A percentile compares a stretch with the other conserved stretches of the same genome.
These are phyloP conservation scores for Apeltes quadracus DNA, from an alignment of 2,113 vertebrate species.

Conservation along the genomic window DNA sequence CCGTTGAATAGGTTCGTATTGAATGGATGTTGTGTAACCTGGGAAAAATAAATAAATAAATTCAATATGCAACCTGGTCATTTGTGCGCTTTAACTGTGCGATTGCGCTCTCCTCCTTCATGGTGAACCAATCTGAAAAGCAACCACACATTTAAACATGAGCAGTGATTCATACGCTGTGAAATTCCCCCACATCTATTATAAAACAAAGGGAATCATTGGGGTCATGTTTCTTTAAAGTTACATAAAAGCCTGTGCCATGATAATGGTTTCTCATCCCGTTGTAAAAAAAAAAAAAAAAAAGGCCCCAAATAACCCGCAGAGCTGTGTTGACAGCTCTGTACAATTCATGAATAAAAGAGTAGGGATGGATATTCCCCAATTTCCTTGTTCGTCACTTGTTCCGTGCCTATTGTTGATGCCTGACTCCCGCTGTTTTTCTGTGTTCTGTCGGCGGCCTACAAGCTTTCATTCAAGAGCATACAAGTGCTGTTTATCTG, in stretches of 20 bases:
- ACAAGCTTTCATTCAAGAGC: conserved; percentile 21
- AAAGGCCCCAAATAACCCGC: neutral
- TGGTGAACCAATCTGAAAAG: too few relatives aligned
- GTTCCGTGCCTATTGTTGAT: conserved; percentile 39
- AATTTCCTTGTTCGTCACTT: conserved; percentile 36
- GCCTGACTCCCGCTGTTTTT: conserved; percentile 43
- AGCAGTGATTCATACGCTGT: conserved; percentile 29
- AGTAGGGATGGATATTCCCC: conserved; percentile 27
- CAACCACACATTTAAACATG: conserved; percentile 11
- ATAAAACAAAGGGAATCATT: conserved; percentile 31
- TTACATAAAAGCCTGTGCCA: conserved; percentile 20
- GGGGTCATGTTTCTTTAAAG: conserved; percentile 31
- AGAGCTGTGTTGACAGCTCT: conserved; percentile 36
- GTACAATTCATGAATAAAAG: conserved; percentile 24
- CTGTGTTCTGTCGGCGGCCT: conserved; percentile 37
- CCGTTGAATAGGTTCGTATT: conserved; percentile 30
- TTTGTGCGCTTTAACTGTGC: conserved; percentile 36
- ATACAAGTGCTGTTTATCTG: conserved; percentile 29
- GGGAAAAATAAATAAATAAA: too few relatives aligned
- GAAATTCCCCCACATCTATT: conserved; percentile 11
- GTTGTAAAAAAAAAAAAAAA: neutral
- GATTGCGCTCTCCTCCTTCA: conserved; percentile 15
- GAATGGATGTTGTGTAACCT: conserved; percentile 46
- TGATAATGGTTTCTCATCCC: conserved; percentile 13
- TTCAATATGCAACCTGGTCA: conserved; percentile 34